Evolutionary conservation across 2,888 invertebrate genomes (phyloP).

Genomic region (Cerastis leucographa): DNA sequence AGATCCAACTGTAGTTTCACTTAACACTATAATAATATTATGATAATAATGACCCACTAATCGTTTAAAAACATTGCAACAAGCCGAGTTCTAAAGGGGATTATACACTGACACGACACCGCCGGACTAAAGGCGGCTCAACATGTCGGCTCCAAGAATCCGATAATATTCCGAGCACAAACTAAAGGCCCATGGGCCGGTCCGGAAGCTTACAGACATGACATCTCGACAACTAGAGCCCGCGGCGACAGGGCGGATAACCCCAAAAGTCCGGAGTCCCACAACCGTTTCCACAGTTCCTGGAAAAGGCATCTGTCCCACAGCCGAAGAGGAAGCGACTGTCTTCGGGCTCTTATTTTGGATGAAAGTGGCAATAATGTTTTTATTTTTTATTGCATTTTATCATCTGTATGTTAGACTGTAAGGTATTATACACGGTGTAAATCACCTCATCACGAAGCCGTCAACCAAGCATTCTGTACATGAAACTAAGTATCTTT

Average conservation of each 20-base stretch:
- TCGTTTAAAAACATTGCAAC: conserved; percentile 22
- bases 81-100: conserved; percentile 30
- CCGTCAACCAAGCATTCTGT: too few species aligned
- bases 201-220: conserved; percentile 22
- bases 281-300: conserved; percentile 10
- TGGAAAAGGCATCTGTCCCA: not conserved
- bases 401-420: too few species aligned
- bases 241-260: conserved; percentile 30
- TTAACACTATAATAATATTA: not conserved
- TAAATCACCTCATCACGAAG: too few species aligned
- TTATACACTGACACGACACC: conserved; percentile 22
- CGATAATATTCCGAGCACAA: conserved; percentile 43
- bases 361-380: not conserved
- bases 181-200: conserved; percentile 23
- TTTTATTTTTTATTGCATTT: too few species aligned
- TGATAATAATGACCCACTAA: not conserved
- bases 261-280: conserved; percentile 1
- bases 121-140: conserved; percentile 34
- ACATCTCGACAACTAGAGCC: conserved; percentile 47
- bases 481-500: too few species aligned
- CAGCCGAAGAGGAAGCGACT: not conserved
- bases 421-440: too few species aligned
- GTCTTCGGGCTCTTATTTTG: not conserved
- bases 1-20: not conserved
- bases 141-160: conserved; percentile 24